Evolutionary conservation across 2,113 vertebrate species (phyloP).

Genomic region (Hemichromis elongatus): DNA sequence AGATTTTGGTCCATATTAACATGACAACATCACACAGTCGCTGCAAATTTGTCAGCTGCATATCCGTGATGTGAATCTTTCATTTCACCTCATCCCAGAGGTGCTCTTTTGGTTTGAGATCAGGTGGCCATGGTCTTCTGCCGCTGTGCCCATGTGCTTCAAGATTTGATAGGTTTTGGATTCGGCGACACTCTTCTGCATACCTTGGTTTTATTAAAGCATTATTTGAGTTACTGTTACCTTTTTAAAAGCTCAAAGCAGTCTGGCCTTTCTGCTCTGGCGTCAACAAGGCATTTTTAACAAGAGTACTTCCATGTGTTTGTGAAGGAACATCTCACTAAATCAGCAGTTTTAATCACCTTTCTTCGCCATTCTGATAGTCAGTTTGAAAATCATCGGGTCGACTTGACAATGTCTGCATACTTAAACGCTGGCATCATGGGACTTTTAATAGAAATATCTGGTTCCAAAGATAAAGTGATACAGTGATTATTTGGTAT

Average conservation of each 20-base stretch:
- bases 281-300: too few species aligned
- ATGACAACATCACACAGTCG: background rate
- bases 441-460: conserved; percentile 24
- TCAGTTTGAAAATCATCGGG: background rate
- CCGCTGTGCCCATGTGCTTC: too few species aligned
- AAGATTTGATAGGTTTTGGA: too few species aligned
- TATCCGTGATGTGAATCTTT: background rate
- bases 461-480: conserved; percentile 10
- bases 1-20: background rate
- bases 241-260: background rate
- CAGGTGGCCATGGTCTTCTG: background rate
- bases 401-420: background rate
- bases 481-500: conserved; percentile 29
- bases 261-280: background rate
- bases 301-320: too few species aligned
- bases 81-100: background rate
- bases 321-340: too few species aligned
- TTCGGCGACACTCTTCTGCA: background rate
- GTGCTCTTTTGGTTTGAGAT: background rate
- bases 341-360: background rate
- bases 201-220: background rate
- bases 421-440: background rate
- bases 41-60: too few species aligned
- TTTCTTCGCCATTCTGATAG: background rate
- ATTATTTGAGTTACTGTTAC: background rate